Evolutionary conservation across 2,888 invertebrate genomes (phyloP).

Genomic region (Oscheius sp.): DNA sequence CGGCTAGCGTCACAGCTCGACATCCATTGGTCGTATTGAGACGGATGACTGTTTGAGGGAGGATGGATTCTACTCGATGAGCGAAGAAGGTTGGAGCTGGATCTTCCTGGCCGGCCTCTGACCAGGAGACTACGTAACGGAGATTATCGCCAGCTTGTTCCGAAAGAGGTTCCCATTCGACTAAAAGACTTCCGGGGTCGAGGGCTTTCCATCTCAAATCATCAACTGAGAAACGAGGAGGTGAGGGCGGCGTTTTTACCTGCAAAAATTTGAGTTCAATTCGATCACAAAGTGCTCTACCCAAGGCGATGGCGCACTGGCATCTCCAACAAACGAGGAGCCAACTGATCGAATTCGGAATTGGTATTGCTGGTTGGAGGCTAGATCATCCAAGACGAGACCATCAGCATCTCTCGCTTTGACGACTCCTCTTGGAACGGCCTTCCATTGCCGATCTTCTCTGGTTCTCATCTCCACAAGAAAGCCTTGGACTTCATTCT

Average conservation of each 20-base stretch:
- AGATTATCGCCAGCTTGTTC: constrained; percentile 47
- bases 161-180: constrained; percentile 67
- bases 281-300: no score
- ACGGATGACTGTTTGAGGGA: constrained; percentile 44
- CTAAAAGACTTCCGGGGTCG: constrained; percentile 56
- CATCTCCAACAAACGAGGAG: constrained; percentile 47
- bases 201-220: constrained; percentile 56
- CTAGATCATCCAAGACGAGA: constrained; percentile 48
- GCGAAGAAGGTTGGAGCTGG: constrained; percentile 23
- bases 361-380: constrained; percentile 64
- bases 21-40: constrained; percentile 50
- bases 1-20: constrained; percentile 55
- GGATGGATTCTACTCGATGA: constrained; percentile 36
- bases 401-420: constrained; percentile 50
- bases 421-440: constrained; percentile 41
- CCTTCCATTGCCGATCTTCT: constrained; percentile 57
- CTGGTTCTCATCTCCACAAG: constrained; percentile 58
- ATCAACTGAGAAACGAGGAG: constrained; percentile 50
- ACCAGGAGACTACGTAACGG: constrained; percentile 64
- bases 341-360: constrained; percentile 63
- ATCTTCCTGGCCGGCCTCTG: constrained; percentile 32
- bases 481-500: constrained; percentile 47
- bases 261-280: no score
- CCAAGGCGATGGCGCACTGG: constrained; percentile 61
- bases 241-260: constrained; percentile 57